Base-by-base conservation (phyloP, 2,797 vertebrate species). In the Xiphophorus birchmanni region DNA sequence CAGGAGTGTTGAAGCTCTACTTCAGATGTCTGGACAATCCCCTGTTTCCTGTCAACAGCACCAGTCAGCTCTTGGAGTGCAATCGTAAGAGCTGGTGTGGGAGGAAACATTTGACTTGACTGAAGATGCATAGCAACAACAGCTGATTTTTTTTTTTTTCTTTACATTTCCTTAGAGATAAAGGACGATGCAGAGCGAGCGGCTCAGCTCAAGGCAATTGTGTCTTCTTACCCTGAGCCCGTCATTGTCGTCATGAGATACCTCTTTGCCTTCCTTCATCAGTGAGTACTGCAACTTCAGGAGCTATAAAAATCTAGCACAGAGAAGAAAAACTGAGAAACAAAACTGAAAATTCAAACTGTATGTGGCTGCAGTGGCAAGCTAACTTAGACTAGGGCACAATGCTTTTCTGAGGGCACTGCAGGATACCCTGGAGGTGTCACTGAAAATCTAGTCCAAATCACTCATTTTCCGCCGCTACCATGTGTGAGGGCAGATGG, bases 241-340 rank as follows among this genome's bases (percentile, higher is more conserved):
- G 82, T 96, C 65, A 89, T 95, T 80, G 74, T 97, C 45, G 96
- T 98, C 75, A 96, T 98, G 93, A 95, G 97, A 93, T 98, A 98
- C 79, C 96, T 98, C 67, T 98, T 98, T 92, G 94, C 96, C 42
- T 98, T 98, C 90, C 96, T 98, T 84, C 95, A 97, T 87, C 97
- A 98, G 97, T 98, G 91, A 98, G 97, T 96, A 82, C 78, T 73
- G 10, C 5, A 54, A 75, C 7, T 23, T 4, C 4, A 18, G 10
- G 37, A 69, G 37, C 69, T n/a, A 44, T 13, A 72, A 13, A n/a
- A 26, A 71, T 44, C 40, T 44, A 35, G 44, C 23, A 29, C 67
- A 72, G 12, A 26, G 18, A 8, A 69, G 10, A 23, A 42, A 26
- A 69, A 11, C 35, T 69, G 37, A 42, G 40, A 69, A 69, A 69